phyloP scores from a whole-genome alignment of 2,113 vertebrate species.

The Pseudorasbora parva region DNA sequence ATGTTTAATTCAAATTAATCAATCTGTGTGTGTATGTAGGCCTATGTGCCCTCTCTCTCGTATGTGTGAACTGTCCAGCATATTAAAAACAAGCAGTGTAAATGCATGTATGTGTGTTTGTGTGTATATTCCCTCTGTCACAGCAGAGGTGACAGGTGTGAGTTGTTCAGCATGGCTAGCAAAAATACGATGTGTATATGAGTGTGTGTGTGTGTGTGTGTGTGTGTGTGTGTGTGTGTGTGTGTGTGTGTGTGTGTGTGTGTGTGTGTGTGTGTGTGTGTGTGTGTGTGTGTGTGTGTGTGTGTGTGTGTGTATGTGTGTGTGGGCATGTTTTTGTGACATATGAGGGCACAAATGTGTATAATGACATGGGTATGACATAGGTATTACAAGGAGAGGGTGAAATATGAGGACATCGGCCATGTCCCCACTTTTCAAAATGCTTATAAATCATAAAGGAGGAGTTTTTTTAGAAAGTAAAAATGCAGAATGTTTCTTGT shows the following conservation, averaged over 20 bases:
- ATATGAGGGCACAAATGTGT: too few species aligned
- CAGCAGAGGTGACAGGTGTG: conserved; percentile 54
- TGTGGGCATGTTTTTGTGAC: conserved; percentile 31
- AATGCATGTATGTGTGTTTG: conserved; percentile 28
- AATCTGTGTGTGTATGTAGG: conserved; percentile 37
- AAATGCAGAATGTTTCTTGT: too few species aligned
- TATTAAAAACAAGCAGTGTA: conserved; percentile 46
- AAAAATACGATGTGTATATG: conserved; percentile 30
- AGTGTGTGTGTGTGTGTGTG: background rate
- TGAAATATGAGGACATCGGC: too few species aligned
- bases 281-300: conserved; percentile 30
- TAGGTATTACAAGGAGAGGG: too few species aligned
- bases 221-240: background rate
- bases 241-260: conserved; percentile 1
- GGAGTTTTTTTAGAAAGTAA: too few species aligned
- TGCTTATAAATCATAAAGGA: too few species aligned
- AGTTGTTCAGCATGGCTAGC: conserved; percentile 49
- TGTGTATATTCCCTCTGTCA: conserved; percentile 23
- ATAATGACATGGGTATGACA: too few species aligned
- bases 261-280: conserved; percentile 29
- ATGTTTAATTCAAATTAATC: conserved; percentile 62
- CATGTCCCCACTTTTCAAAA: too few species aligned
- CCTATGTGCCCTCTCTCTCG: conserved; percentile 27
- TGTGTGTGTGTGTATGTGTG: conserved; percentile 14
- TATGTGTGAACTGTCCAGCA: conserved; percentile 47